Evolutionary conservation across 2,888 invertebrate species (phyloP).

Genomic region (Venusia cambrica): DNA sequence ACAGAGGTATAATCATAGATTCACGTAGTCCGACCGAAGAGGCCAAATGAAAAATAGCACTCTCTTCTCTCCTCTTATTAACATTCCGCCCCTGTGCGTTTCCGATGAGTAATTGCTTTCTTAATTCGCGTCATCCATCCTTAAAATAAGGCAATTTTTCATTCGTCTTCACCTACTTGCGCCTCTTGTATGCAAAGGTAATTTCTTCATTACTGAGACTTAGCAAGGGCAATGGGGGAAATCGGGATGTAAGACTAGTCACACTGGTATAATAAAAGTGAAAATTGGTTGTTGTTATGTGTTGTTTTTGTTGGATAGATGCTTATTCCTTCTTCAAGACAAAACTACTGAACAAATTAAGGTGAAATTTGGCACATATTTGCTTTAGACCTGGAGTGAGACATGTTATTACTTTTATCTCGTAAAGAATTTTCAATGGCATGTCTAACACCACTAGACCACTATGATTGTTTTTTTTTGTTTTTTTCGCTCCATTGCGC

Average conservation of each 20-base stretch:
- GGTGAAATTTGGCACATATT: too few relatives aligned
- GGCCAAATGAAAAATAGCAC: conserved; percentile 71
- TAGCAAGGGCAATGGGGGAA: conserved; percentile 8
- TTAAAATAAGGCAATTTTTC: conserved; percentile 79
- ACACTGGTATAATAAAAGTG: too few relatives aligned
- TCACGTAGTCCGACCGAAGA: conserved; percentile 55
- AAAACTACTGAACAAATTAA: too few relatives aligned
- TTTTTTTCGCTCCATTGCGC: too few relatives aligned
- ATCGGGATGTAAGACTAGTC: not conserved
- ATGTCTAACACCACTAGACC: too few relatives aligned
- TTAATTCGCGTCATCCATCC: conserved; percentile 81
- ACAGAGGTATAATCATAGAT: conserved; percentile 66
- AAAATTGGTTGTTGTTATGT: too few relatives aligned
- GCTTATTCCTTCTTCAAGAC: too few relatives aligned
- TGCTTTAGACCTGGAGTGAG: too few relatives aligned
- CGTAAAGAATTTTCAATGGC: too few relatives aligned
- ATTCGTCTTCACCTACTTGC: conserved; percentile 51
- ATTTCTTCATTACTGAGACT: conserved; percentile 26
- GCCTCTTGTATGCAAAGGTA: conserved; percentile 29
- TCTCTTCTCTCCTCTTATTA: conserved; percentile 72
- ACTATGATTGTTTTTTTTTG: too few relatives aligned
- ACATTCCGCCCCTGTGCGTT: conserved; percentile 74
- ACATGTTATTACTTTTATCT: too few relatives aligned
- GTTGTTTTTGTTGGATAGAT: too few relatives aligned
- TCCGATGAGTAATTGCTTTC: conserved; percentile 80